Percentiles rank a stretch among this genome's conserved stretches.
phyloP scores from a whole-genome alignment of 1,140 invertebrate genomes.

The Pteromalus puparum region DNA sequence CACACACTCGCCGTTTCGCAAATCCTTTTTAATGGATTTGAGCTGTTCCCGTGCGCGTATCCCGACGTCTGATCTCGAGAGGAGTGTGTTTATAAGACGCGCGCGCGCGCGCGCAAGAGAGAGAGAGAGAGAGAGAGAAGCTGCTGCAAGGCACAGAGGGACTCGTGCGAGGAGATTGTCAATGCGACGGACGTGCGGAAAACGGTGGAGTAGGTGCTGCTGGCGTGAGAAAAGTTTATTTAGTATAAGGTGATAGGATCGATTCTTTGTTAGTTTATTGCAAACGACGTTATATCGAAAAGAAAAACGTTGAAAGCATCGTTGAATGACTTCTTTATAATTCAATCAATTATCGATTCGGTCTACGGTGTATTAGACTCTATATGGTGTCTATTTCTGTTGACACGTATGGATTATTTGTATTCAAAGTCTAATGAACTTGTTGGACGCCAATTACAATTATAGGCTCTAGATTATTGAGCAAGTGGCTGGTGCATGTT shows the following conservation, averaged over 20 bases:
- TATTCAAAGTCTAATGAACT: conserved; percentile 37
- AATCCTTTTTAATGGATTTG: conserved; percentile 27
- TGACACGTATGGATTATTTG: conserved; percentile 34
- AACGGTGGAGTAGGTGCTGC: neutral
- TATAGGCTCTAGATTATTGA: conserved; percentile 4
- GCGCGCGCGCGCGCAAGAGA: too few species aligned
- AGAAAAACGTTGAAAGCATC: too few species aligned
- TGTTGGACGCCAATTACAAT: conserved; percentile 28
- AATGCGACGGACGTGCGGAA: neutral
- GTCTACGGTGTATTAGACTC: neutral
- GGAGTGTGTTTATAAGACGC: neutral
- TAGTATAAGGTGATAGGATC: too few species aligned
- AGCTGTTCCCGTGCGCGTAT: conserved; percentile 2
- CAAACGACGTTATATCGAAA: too few species aligned
- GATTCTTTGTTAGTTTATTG: too few species aligned
- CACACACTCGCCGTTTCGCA: neutral
- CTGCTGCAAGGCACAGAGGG: neutral
- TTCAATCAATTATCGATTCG: conserved; percentile 21
- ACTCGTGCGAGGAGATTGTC: neutral
- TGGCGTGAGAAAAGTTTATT: too few species aligned
- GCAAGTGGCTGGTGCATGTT: neutral
- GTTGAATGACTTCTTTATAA: neutral
- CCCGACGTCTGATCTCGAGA: conserved; percentile 8
- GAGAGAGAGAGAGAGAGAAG: too few species aligned
- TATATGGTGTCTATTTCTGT: conserved; percentile 13